Conservation (phyloP, 2,797 vertebrate genomes). For the Clarias fuscus region DNA sequence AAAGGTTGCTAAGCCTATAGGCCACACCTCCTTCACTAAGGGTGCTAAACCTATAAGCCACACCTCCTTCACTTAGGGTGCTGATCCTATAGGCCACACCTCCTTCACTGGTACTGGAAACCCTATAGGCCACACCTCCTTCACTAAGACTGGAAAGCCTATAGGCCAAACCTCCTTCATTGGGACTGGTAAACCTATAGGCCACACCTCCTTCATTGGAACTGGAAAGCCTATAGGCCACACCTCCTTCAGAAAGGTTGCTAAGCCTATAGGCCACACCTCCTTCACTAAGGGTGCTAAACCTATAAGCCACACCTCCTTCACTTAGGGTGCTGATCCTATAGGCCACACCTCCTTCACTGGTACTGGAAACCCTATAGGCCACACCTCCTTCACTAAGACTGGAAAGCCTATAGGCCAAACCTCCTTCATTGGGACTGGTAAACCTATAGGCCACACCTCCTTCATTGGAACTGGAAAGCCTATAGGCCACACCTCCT, state of each 20-base stretch:
- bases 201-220: background rate
- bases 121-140: no score
- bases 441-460: background rate
- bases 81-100: background rate
- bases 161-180: background rate
- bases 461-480: no score
- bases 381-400: no score
- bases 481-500: no score
- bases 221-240: no score
- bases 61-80: no score
- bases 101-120: no score
- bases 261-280: background rate
- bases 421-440: no score
- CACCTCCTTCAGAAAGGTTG: no score
- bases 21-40: background rate
- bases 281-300: background rate
- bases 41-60: background rate
- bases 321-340: background rate
- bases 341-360: background rate
- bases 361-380: background rate
- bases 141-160: accelerated
- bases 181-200: no score
- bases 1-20: background rate
- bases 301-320: background rate
- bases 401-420: accelerated